Base-by-base conservation (phyloP, 1,140 invertebrate species). In the Camponotus vicinus region DNA sequence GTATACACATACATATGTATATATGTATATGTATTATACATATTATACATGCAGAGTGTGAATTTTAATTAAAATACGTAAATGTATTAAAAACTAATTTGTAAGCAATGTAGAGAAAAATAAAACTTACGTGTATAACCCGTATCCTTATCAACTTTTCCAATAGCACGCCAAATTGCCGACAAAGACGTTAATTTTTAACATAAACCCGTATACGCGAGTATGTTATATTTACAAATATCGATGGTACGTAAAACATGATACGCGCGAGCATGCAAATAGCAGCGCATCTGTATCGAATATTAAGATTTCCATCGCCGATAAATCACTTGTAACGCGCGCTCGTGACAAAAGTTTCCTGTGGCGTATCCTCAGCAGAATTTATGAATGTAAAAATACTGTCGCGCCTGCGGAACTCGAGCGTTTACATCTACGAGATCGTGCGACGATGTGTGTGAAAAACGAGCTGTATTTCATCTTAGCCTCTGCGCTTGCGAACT, bases 361-460 rank as follows among this genome's bases (percentile, higher is more conserved):
- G 49, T 52, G 21, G 67, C n/a, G 55, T 75, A 63, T 75, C 79
- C 55, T 15, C 79, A 27, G 57, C 13, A 37, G 79, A 83, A 83
- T 83, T 83, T 83, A 83, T 83, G 79, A 83, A 73, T 83, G 55
- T 83, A 83, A 83, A 83, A 73, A 73, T 73, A 59, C 49, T 37
- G 67, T 71, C 63, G 34, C 40, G 63, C 13, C 27, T 42, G 69
- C 40, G 64, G 57, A 70, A 86, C 45, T 8, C 15, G 64, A 37
- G 37, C 83, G 63, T 63, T 55, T 27, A 79, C 64, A 69, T 42
- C 21, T 15, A 49, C 13, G 8, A 18, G 55, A 86, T 34, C 52
- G 32, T 27, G 52, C 40, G 73, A 49, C 59, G 3, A 40, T 61
- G 27, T 45, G 13, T 5, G 69, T 61, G 69, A 73, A 45, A 73